These are phyloP conservation scores for Lepidochrysops patricia DNA, from an alignment of 2,888 invertebrate genomes.

Conservation along the genomic window DNA sequence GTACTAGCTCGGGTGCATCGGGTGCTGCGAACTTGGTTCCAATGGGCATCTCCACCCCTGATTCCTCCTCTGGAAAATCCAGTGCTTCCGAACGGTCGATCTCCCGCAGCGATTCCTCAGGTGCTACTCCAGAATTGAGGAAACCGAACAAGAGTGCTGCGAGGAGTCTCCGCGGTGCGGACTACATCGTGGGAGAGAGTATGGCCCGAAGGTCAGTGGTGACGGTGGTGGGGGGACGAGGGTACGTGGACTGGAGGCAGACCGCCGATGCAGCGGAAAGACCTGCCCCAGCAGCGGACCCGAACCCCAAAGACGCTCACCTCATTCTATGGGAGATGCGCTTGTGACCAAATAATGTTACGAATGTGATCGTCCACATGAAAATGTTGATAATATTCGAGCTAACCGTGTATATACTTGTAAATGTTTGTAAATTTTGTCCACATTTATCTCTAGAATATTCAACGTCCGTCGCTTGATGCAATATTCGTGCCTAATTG, in stretches of 20 bases:
- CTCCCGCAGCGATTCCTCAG: conserved; percentile 48
- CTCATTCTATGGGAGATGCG: conserved; percentile 89
- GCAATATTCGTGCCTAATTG: conserved; percentile 22
- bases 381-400: background rate
- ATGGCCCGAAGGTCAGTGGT: conserved; percentile 83
- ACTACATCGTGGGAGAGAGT: conserved; percentile 57
- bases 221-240: conserved; percentile 90
- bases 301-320: conserved; percentile 89
- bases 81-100: conserved; percentile 55
- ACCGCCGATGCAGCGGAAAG: conserved; percentile 78
- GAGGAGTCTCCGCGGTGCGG: conserved; percentile 56
- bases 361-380: conserved; percentile 2
- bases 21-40: conserved; percentile 75
- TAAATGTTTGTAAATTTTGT: conserved; percentile 38
- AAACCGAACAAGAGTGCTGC: conserved; percentile 43
- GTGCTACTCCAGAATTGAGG: conserved; percentile 33
- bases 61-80: conserved; percentile 56
- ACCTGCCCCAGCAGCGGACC: conserved; percentile 74
- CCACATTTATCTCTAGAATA: conserved; percentile 20
- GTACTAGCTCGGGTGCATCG: conserved; percentile 85
- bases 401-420: conserved; percentile 29
- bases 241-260: conserved; percentile 90
- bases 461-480: conserved; percentile 24
- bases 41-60: conserved; percentile 63
- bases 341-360: conserved; percentile 41